Evolutionary conservation across 2,888 invertebrate species (phyloP).

Genomic region (Spisula solida): DNA sequence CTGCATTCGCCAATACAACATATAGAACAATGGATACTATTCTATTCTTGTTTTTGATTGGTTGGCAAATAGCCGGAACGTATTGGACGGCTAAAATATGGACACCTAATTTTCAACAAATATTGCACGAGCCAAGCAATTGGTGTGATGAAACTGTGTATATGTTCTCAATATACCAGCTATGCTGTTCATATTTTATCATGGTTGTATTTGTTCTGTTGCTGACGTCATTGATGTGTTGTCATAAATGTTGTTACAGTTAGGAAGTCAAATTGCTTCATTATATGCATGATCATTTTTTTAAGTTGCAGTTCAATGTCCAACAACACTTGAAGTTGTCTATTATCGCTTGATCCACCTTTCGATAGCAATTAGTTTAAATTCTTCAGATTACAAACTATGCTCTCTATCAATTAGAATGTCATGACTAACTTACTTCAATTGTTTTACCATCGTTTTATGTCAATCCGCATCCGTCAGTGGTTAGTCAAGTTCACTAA

Average conservation of each 20-base stretch:
- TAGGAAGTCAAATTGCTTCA: background rate
- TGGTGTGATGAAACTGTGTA: slow-evolving; percentile 94
- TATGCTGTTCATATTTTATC: slow-evolving; percentile 91
- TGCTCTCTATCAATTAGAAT: too few species aligned
- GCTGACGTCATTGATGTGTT: slow-evolving; percentile 55
- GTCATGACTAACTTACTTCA: too few species aligned
- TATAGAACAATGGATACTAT: slow-evolving; percentile 91
- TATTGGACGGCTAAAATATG: slow-evolving; percentile 93
- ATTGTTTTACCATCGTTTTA: too few species aligned
- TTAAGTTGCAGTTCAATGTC: too few species aligned
- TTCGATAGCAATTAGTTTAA: too few species aligned
- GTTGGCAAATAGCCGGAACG: slow-evolving; percentile 93
- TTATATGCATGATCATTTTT: background rate
- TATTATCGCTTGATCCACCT: too few species aligned
- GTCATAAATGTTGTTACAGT: slow-evolving; percentile 42
- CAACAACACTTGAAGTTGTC: too few species aligned
- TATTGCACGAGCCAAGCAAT: slow-evolving; percentile 92
- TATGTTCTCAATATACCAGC: slow-evolving; percentile 92
- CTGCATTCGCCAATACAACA: slow-evolving; percentile 87
- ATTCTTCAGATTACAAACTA: too few species aligned
- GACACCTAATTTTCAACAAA: slow-evolving; percentile 93
- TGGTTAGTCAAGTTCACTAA: too few species aligned
- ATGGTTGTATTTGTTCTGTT: slow-evolving; percentile 61
- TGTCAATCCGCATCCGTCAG: too few species aligned
- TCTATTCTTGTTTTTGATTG: slow-evolving; percentile 91